Evolutionary conservation across 2,797 vertebrate genomes (phyloP).

Genomic region (Okamejei kenojei): DNA sequence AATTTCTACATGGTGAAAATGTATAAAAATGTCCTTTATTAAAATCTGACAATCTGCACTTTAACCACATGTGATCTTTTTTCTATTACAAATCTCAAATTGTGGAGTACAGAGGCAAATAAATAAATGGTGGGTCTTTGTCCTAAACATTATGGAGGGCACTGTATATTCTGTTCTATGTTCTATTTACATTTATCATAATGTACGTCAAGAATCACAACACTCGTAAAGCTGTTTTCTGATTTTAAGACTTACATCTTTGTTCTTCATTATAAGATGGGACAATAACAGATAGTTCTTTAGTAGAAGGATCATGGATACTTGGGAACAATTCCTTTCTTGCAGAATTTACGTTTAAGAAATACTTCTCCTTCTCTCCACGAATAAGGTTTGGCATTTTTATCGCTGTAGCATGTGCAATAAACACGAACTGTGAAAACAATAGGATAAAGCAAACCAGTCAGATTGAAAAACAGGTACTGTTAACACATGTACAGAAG

Average conservation of each 20-base stretch:
- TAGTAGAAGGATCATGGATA: slow-evolving; percentile 67
- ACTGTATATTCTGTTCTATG: too few relatives aligned
- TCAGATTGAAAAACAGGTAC: neutral
- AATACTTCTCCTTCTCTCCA: slow-evolving; percentile 73
- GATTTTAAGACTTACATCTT: slow-evolving; percentile 67
- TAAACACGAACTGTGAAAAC: slow-evolving; percentile 57
- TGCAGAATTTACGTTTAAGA: slow-evolving; percentile 56
- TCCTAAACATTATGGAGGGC: too few relatives aligned
- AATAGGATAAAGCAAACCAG: neutral
- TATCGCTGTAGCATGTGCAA: slow-evolving; percentile 70
- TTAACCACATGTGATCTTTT: too few relatives aligned
- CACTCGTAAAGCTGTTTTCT: neutral
- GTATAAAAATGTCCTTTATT: too few relatives aligned
- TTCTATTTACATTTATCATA: neutral
- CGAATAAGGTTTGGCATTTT: slow-evolving; percentile 60
- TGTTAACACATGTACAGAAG: neutral
- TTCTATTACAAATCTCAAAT: too few relatives aligned
- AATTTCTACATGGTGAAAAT: too few relatives aligned
- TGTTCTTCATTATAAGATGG: slow-evolving; percentile 91
- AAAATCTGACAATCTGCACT: too few relatives aligned
- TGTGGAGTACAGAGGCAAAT: too few relatives aligned
- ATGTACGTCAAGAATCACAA: neutral
- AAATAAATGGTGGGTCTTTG: too few relatives aligned
- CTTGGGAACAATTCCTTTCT: slow-evolving; percentile 66
- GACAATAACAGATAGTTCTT: slow-evolving; percentile 78